Conservation (phyloP, 2,888 invertebrate species). For the Argyresthia albistria region DNA sequence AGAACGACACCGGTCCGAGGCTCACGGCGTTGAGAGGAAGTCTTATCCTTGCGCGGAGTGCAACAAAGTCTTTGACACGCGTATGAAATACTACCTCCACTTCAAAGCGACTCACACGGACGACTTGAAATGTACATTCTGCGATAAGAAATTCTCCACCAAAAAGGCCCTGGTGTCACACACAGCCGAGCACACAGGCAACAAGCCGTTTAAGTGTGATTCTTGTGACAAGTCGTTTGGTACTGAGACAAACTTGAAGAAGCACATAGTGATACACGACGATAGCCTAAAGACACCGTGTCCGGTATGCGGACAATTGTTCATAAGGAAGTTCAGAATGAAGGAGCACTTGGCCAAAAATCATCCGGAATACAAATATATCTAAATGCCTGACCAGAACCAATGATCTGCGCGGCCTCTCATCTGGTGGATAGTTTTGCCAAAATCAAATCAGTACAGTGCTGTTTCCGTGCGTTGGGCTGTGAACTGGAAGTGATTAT, state of each 20-base stretch:
- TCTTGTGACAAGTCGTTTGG: constrained; percentile 7
- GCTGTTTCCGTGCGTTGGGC: too few relatives aligned
- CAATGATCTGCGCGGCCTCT: neutral
- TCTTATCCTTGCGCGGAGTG: constrained; percentile 9
- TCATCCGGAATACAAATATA: neutral
- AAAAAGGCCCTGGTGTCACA: constrained; percentile 4
- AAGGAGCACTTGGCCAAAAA: neutral
- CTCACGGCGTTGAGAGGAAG: constrained; percentile 8
- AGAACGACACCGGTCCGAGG: constrained; percentile 7
- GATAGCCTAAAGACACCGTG: neutral
- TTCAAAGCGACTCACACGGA: constrained; percentile 7
- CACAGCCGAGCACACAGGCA: constrained; percentile 7
- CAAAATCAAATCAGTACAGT: too few relatives aligned
- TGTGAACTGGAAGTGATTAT: too few relatives aligned
- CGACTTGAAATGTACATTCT: neutral
- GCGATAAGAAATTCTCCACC: neutral
- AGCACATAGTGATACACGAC: neutral
- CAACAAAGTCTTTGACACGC: constrained; percentile 7
- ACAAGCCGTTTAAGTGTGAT: constrained; percentile 5
- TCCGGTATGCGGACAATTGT: neutral
- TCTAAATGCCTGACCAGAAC: neutral
- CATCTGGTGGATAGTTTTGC: neutral
- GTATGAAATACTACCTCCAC: constrained; percentile 7
- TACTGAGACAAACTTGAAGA: neutral
- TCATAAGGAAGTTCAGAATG: neutral